These are phyloP conservation scores for Antheraea assamensis DNA, from an alignment of 2,888 invertebrate species.

Conservation along the genomic window DNA sequence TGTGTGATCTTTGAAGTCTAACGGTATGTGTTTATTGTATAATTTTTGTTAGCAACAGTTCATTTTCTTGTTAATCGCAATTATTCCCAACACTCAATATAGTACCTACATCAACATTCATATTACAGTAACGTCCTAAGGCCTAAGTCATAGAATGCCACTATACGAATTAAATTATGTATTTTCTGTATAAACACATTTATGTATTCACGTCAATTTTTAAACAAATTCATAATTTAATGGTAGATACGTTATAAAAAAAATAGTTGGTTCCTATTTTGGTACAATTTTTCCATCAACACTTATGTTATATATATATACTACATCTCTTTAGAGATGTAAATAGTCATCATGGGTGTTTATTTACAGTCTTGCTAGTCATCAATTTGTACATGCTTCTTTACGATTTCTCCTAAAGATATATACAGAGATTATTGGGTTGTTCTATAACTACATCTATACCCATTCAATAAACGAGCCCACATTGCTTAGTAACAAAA, in stretches of 20 bases:
- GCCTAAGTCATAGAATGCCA: background rate
- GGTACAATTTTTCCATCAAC: slow-evolving; percentile 3
- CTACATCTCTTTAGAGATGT: slow-evolving; percentile 27
- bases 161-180: background rate
- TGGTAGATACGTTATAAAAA: background rate
- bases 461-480: slow-evolving; percentile 74
- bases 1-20: too few relatives aligned
- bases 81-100: background rate
- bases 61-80: too few relatives aligned
- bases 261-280: slow-evolving; percentile 8
- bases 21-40: too few relatives aligned
- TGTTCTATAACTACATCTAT: slow-evolving; percentile 64
- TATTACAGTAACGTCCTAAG: too few relatives aligned
- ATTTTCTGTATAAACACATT: background rate
- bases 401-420: slow-evolving; percentile 58
- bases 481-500: slow-evolving; percentile 75
- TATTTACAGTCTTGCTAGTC: slow-evolving; percentile 70
- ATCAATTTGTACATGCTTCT: slow-evolving; percentile 70
- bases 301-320: slow-evolving; percentile 1
- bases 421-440: slow-evolving; percentile 60
- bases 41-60: too few relatives aligned
- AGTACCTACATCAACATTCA: background rate
- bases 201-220: background rate
- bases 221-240: background rate
- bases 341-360: slow-evolving; percentile 41